Percentiles rank a stretch among this genome's conserved stretches.
Evolutionary conservation across 2,797 vertebrate species (phyloP).

Genomic region (Linurgus olivaceus): DNA sequence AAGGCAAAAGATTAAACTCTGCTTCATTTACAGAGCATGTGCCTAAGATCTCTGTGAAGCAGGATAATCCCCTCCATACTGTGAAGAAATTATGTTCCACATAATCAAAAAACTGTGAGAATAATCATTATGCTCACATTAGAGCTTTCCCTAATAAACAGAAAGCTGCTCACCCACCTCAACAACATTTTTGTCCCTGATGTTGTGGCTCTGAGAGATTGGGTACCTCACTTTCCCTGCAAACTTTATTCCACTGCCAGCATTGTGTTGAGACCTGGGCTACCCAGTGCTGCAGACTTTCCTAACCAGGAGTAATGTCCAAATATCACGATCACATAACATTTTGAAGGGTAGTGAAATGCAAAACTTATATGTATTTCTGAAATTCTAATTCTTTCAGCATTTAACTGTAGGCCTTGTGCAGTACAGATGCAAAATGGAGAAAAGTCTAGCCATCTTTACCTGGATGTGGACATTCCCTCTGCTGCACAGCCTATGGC

Average conservation of each 20-base stretch:
- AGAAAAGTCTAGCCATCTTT: not conserved
- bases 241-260: not conserved
- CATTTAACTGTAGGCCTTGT: not conserved
- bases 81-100: not conserved
- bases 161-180: not conserved
- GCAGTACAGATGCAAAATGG: not conserved
- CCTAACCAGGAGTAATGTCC: not conserved
- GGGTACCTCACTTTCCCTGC: not conserved
- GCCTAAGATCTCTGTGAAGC: not conserved
- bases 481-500: not conserved
- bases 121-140: not conserved
- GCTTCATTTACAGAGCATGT: not conserved
- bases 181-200: not conserved
- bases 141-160: not conserved
- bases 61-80: not conserved
- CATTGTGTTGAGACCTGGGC: not conserved
- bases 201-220: not conserved
- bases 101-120: not conserved
- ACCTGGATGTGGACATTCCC: not conserved
- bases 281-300: not conserved
- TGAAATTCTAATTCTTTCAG: not conserved
- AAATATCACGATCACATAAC: not conserved
- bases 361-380: not conserved
- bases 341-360: not conserved
- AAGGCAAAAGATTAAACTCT: not conserved